phyloP scores from a whole-genome alignment of 2,797 vertebrate genomes.

The Okamejei kenojei region DNA sequence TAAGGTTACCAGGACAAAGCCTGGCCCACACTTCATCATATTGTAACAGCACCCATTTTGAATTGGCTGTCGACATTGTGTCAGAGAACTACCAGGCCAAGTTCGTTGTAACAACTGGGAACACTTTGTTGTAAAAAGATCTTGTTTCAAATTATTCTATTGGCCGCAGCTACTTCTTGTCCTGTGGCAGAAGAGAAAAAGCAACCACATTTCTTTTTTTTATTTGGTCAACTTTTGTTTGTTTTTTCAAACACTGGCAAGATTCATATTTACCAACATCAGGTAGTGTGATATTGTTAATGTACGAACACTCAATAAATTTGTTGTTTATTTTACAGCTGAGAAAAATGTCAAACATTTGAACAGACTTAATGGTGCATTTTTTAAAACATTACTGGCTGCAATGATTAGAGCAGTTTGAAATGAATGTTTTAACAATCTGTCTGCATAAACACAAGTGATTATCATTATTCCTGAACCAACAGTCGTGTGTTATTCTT shows the following conservation, averaged over 20 bases:
- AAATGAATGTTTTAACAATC: constrained; percentile 36
- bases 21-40: not conserved
- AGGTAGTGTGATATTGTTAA: not conserved
- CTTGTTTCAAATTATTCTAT: constrained; percentile 14
- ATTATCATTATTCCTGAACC: constrained; percentile 51
- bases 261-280: not conserved
- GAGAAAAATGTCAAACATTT: constrained; percentile 24
- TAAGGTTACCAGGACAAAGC: not conserved
- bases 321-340: not conserved
- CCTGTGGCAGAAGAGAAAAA: not conserved
- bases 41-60: not conserved
- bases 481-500: constrained; percentile 50
- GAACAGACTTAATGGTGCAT: not conserved
- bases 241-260: not conserved
- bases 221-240: not conserved
- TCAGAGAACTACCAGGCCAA: not conserved
- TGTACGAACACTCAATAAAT: not conserved
- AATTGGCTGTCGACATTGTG: not conserved
- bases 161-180: not conserved
- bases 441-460: constrained; percentile 45
- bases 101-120: not conserved
- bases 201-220: not conserved
- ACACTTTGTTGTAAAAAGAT: not conserved
- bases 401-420: constrained; percentile 10
- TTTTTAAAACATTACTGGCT: constrained; percentile 22